Base-by-base conservation (phyloP, 2,888 invertebrate genomes). In the Tanypteryx hageni region DNA sequence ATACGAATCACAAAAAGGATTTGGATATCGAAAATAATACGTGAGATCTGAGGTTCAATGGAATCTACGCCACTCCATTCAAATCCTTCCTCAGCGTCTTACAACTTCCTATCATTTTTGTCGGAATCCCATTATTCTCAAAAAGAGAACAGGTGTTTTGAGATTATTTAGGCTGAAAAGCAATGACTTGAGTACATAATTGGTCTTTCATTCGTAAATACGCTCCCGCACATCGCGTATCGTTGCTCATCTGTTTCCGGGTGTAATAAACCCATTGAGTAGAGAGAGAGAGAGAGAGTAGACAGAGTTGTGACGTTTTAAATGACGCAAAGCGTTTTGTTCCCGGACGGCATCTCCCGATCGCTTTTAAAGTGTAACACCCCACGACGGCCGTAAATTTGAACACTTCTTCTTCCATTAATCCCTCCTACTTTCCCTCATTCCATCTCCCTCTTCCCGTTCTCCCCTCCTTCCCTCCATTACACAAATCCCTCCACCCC, bases 301-400 rank as follows among this genome's bases (percentile, higher is more conserved):
- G n/a, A n/a, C n/a, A 31, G 13, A n/a, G 82, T n/a, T 10, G 18
- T 7, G 44, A 44, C 31, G 13, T 82, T 31, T 82, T n/a, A 44
- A 82, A 82, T 8, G 82, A 18, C 18, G 44, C 31, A 31, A 44
- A 44, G 31, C 10, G 14, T 82, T 82, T 82, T 31, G 82, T 44
- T 44, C 5, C 4, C 18, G n/a, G 82, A 5, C 44, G 82, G 82
- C 44, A 82, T 9, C 31, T 82, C 18, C 31, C 82, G 31, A 82
- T 11, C 44, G 82, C 31, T 82, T 82, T 82, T 14, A 82, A 82
- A 31, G 76, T n/a, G 76, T n/a, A 76, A 18, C 76, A 76, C 76
- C 11, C n/a, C 9, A 76, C 76, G 10, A 76, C 22, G 10, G n/a
- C 18, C 82, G 82, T 31, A 31, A 11, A 44, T 82, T 82, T 82